Evolutionary conservation across 2,888 invertebrate species (phyloP).

Genomic region (Mylabris sibirica): DNA sequence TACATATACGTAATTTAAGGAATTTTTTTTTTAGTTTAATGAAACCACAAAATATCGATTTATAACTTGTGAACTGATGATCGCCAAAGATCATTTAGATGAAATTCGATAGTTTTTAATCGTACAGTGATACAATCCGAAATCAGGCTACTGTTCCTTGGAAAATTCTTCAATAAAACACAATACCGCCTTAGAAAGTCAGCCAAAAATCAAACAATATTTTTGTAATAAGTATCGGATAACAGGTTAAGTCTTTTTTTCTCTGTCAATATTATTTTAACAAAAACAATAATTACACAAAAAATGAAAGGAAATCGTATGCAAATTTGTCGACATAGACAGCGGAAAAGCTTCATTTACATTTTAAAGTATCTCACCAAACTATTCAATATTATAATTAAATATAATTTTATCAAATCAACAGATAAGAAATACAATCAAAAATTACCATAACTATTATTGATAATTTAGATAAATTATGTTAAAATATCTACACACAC

Average conservation of each 20-base stretch:
- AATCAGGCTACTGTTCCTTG: not conserved
- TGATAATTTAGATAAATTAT: slow-evolving; percentile 8
- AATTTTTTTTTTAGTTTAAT: not conserved
- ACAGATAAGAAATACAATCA: not conserved
- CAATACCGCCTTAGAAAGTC: not conserved
- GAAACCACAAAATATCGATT: not conserved
- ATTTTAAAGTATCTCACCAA: slow-evolving; percentile 5
- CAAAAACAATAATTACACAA: not conserved
- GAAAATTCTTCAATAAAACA: not conserved
- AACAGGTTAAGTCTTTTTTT: not conserved
- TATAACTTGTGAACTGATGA: not conserved
- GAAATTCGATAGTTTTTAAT: not conserved
- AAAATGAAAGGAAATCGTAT: slow-evolving; percentile 17
- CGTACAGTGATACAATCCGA: not conserved
- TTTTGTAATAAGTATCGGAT: no score
- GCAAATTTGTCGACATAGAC: slow-evolving; percentile 16
- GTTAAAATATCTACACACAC: not conserved
- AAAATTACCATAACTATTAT: slow-evolving; percentile 12
- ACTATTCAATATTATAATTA: slow-evolving; percentile 13
- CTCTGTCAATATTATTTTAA: not conserved
- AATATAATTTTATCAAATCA: slow-evolving; percentile 1
- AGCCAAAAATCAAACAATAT: not conserved
- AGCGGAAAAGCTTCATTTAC: slow-evolving; percentile 14
- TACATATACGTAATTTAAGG: not conserved
- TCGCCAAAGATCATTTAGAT: not conserved